Percentiles rank a stretch among this genome's conserved stretches.
Evolutionary conservation across 2,113 vertebrate species (phyloP).

Genomic region (Amphiprion ocellaris): DNA sequence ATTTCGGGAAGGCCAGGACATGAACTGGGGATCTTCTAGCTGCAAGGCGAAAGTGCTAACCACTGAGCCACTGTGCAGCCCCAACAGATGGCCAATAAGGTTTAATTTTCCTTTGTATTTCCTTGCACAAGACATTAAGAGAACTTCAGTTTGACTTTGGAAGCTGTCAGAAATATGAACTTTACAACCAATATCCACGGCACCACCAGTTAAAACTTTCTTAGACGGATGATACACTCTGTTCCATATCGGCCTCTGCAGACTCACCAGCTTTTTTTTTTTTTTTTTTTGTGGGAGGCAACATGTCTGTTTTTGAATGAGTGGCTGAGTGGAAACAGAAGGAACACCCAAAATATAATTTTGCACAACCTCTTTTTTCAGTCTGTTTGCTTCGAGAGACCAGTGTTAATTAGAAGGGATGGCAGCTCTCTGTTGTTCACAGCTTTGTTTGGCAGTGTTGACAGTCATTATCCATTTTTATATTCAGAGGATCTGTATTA

Average conservation of each 20-base stretch:
- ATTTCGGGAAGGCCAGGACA: no score
- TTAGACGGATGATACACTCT: neutral
- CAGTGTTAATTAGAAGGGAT: neutral
- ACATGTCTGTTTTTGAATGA: neutral
- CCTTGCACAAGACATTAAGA: no score
- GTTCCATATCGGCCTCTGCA: neutral
- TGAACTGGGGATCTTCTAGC: no score
- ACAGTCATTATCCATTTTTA: neutral
- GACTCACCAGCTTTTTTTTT: neutral
- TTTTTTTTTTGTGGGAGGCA: no score
- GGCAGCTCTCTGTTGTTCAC: neutral
- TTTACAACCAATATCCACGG: neutral
- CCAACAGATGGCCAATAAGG: no score
- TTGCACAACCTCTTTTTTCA: neutral
- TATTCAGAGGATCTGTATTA: neutral
- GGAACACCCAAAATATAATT: neutral
- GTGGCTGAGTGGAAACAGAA: neutral
- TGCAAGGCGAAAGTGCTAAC: no score
- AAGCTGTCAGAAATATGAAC: neutral
- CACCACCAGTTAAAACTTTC: neutral
- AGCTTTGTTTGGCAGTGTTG: constrained; percentile 16
- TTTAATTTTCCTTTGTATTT: no score
- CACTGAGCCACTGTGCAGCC: no score
- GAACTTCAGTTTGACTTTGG: no score
- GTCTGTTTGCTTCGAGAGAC: neutral